Evolutionary conservation across 2,113 vertebrate genomes (phyloP).

Genomic region (Sclerurus mexicanus): DNA sequence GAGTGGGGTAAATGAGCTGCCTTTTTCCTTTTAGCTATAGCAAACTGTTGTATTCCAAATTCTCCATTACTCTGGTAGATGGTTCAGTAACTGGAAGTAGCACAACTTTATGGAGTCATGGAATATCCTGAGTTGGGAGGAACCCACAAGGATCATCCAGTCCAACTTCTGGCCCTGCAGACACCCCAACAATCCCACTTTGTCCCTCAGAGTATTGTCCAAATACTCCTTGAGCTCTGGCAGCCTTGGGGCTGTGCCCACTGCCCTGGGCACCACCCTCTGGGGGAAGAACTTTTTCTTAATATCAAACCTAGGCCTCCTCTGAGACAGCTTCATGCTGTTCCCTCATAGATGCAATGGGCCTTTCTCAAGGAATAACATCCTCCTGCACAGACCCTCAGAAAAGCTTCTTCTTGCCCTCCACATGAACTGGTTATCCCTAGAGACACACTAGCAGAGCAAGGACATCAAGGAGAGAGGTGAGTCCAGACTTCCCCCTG

Average conservation of each 20-base stretch:
- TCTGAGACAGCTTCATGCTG: background rate
- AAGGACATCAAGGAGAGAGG: background rate
- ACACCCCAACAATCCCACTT: background rate
- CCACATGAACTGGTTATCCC: too few species aligned
- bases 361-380: background rate
- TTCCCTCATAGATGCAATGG: background rate
- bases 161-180: rapidly evolving
- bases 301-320: background rate
- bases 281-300: background rate
- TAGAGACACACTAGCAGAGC: background rate
- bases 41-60: background rate
- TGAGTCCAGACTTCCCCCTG: background rate
- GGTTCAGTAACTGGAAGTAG: background rate
- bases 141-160: rapidly evolving
- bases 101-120: background rate
- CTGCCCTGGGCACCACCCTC: background rate
- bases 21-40: background rate
- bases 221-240: background rate
- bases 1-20: background rate
- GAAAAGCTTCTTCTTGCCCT: background rate
- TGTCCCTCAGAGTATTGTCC: background rate
- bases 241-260: background rate
- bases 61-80: background rate
- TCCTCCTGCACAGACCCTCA: background rate
- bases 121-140: background rate